These are phyloP conservation scores for Pempheris klunzingeri DNA, from an alignment of 2,797 vertebrate genomes.

Conservation along the genomic window DNA sequence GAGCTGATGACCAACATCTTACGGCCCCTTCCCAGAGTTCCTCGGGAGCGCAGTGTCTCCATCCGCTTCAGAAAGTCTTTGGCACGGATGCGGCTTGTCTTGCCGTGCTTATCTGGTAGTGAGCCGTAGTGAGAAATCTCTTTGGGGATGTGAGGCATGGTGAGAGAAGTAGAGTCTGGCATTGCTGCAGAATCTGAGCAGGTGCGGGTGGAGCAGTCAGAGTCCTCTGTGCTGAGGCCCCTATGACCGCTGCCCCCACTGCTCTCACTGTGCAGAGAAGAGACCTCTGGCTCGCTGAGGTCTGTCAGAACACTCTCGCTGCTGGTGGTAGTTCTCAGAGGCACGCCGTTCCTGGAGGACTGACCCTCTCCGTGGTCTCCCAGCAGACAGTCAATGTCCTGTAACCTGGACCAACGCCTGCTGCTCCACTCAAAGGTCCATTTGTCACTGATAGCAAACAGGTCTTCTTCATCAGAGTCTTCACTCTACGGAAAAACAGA, in stretches of 20 bases:
- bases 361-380: slow-evolving; percentile 82
- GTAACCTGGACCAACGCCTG: slow-evolving; percentile 95
- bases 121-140: slow-evolving; percentile 80
- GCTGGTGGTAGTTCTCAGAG: slow-evolving; percentile 93
- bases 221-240: slow-evolving; percentile 84
- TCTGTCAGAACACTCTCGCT: slow-evolving; percentile 97
- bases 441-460: slow-evolving; percentile 98
- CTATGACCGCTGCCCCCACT: slow-evolving; percentile 90
- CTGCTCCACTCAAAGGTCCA: slow-evolving; percentile 99
- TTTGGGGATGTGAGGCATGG: slow-evolving; percentile 79
- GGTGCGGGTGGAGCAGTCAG: slow-evolving; percentile 82
- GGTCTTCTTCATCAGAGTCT: slow-evolving; percentile 98
- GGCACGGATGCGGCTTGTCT: slow-evolving; percentile 85
- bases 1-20: slow-evolving; percentile 89
- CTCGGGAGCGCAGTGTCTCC: slow-evolving; percentile 90
- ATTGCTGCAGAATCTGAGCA: slow-evolving; percentile 85
- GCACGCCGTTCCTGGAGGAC: slow-evolving; percentile 82
- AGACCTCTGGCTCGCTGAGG: slow-evolving; percentile 95
- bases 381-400: slow-evolving; percentile 91
- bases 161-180: slow-evolving; percentile 83
- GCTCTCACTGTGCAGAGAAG: slow-evolving; percentile 95
- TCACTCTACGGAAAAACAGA: slow-evolving; percentile 87
- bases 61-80: slow-evolving; percentile 94
- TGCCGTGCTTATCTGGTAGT: slow-evolving; percentile 86
- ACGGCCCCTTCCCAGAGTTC: slow-evolving; percentile 83